These are phyloP conservation scores for Toxotes lorentzi DNA, from an alignment of 2,797 vertebrate species.

Conservation along the genomic window DNA sequence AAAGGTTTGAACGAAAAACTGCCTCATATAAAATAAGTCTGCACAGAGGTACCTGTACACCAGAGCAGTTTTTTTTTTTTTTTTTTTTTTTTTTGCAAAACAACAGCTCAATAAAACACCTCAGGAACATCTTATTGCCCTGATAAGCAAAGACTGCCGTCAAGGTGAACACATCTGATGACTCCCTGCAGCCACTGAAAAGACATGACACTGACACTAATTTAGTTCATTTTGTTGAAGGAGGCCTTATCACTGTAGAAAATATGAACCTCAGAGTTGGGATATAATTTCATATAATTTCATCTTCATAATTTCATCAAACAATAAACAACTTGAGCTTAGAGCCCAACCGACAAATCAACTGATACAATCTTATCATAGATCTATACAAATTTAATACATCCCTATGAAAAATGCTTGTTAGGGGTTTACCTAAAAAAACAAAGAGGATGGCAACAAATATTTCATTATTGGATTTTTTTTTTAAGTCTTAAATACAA, in stretches of 20 bases:
- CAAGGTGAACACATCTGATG: conserved; percentile 58
- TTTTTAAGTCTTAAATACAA: not conserved
- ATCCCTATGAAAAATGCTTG: not conserved
- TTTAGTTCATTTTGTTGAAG: not conserved
- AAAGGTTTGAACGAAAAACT: not conserved
- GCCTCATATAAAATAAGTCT: not conserved
- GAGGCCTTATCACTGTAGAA: not conserved
- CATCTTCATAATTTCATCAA: no score
- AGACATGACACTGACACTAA: conserved; percentile 6
- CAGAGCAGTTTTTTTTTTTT: no score
- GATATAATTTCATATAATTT: not conserved
- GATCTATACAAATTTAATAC: not conserved
- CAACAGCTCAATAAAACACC: conserved; percentile 14
- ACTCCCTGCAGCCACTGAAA: conserved; percentile 2
- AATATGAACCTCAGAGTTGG: not conserved
- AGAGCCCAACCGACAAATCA: not conserved
- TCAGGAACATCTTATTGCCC: conserved; percentile 30
- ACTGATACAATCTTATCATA: not conserved
- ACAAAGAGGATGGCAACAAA: not conserved
- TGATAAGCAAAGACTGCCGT: conserved; percentile 51
- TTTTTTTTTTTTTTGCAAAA: not conserved
- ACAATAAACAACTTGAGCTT: not conserved
- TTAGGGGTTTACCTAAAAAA: no score
- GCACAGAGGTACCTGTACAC: not conserved
- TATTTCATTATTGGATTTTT: not conserved